Conservation (phyloP, 2,113 vertebrate species). For the Petromus typicus region DNA sequence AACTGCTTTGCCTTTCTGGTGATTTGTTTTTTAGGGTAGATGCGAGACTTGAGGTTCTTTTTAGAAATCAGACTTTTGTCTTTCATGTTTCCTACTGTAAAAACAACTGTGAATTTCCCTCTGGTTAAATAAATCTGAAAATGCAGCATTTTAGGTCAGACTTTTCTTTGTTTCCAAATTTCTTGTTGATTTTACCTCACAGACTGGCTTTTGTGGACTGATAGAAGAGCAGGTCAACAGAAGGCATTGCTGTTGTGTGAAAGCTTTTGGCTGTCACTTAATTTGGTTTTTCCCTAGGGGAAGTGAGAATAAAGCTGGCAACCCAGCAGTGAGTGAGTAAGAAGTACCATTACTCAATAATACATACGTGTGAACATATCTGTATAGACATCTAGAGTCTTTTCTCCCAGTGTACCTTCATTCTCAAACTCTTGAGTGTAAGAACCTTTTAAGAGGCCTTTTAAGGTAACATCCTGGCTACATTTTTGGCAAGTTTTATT, state of each 20-base stretch:
- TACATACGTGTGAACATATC: not conserved
- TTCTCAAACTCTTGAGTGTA: slow-evolving; percentile 13
- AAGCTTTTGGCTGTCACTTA: slow-evolving; percentile 37
- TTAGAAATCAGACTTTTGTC: slow-evolving; percentile 36
- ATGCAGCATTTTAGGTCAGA: not conserved
- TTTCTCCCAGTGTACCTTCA: not conserved
- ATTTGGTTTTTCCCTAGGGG: slow-evolving; percentile 7
- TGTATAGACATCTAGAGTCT: not conserved
- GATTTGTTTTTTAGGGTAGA: slow-evolving; percentile 52
- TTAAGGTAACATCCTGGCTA: slow-evolving; percentile 16
- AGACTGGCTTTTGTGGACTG: not conserved
- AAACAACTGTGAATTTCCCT: slow-evolving; percentile 38
- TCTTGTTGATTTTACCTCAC: not conserved
- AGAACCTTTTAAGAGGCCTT: not conserved
- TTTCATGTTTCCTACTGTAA: slow-evolving; percentile 44
- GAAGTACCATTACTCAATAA: slow-evolving; percentile 4
- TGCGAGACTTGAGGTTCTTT: slow-evolving; percentile 28
- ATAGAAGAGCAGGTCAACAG: slow-evolving; percentile 32
- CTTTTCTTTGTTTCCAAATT: slow-evolving; percentile 48
- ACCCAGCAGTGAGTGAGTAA: not conserved
- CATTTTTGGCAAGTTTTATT: slow-evolving; percentile 10
- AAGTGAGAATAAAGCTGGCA: slow-evolving; percentile 37
- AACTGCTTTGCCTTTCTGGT: slow-evolving; percentile 54
- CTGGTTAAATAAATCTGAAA: slow-evolving; percentile 41
- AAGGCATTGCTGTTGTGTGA: not conserved